Conservation (phyloP, 2,888 invertebrate genomes). For the Drosophila pseudotalamancana region DNA sequence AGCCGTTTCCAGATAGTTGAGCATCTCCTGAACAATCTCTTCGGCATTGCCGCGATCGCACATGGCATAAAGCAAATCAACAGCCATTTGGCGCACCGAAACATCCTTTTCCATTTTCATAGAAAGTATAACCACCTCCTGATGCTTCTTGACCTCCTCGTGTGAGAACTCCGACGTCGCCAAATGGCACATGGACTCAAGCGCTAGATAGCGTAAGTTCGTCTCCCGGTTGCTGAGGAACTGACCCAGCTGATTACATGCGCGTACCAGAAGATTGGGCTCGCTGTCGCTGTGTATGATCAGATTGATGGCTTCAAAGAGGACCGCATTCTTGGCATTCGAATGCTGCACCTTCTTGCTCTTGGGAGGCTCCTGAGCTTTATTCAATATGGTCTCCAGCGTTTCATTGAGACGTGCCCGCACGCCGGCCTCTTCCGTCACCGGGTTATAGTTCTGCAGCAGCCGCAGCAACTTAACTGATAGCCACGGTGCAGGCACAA, state of each 20-base stretch:
- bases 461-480: conserved; percentile 98
- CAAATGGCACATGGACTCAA: conserved; percentile 99
- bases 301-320: conserved; percentile 99
- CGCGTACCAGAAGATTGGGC: conserved; percentile 97
- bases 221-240: conserved; percentile 99
- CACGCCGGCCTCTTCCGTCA: conserved; percentile 97
- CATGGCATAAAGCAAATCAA: conserved; percentile 99
- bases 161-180: conserved; percentile 99
- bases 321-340: conserved; percentile 99
- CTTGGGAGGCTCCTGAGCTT: conserved; percentile 99
- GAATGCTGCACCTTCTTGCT: conserved; percentile 99
- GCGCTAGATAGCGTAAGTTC: conserved; percentile 97
- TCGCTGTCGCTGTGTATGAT: conserved; percentile 99
- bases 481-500: conserved; percentile 99
- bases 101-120: conserved; percentile 99
- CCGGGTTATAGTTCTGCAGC: conserved; percentile 99
- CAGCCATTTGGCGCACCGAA: conserved; percentile 98
- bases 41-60: conserved; percentile 99
- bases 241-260: conserved; percentile 99
- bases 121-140: conserved; percentile 99
- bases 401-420: conserved; percentile 98
- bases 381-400: conserved; percentile 98
- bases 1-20: conserved; percentile 99
- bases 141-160: conserved; percentile 99
- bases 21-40: conserved; percentile 99